phyloP scores from a whole-genome alignment of 2,888 invertebrate species.

The Spodoptera picta region DNA sequence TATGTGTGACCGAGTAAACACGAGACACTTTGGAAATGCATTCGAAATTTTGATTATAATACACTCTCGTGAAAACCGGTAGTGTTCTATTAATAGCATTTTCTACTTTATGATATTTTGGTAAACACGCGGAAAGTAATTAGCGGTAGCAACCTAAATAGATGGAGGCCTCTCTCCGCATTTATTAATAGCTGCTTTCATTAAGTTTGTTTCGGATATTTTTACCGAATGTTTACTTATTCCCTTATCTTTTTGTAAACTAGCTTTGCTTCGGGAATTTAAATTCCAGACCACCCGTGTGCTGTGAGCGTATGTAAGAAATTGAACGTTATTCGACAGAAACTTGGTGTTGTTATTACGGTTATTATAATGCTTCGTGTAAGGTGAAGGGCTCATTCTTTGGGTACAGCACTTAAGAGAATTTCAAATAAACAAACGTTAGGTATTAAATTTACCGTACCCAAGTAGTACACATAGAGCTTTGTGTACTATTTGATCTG shows the following conservation, averaged over 20 bases:
- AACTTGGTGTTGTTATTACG: too few relatives aligned
- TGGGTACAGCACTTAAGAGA: too few relatives aligned
- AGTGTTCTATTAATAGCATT: conserved; percentile 48
- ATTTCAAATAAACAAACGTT: too few relatives aligned
- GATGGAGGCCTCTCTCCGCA: conserved; percentile 33
- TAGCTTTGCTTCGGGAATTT: too few relatives aligned
- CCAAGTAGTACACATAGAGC: too few relatives aligned
- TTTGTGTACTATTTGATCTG: too few relatives aligned
- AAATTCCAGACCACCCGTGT: too few relatives aligned
- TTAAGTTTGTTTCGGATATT: conserved; percentile 40
- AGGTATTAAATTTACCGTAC: too few relatives aligned
- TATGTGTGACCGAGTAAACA: conserved; percentile 25
- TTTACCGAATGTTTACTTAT: conserved; percentile 31
- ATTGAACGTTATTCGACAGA: too few relatives aligned
- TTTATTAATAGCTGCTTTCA: conserved; percentile 37
- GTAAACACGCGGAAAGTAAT: conserved; percentile 38
- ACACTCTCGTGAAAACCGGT: conserved; percentile 38
- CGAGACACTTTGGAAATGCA: conserved; percentile 49
- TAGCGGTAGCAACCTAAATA: conserved; percentile 36
- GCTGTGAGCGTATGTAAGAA: too few relatives aligned
- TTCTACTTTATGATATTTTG: conserved; percentile 34
- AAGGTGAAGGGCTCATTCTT: too few relatives aligned
- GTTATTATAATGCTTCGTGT: too few relatives aligned
- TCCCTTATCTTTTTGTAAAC: neutral
- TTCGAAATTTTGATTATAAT: conserved; percentile 28